Evolutionary conservation across 2,888 invertebrate species (phyloP).

Genomic region (Mamestra brassicae): DNA sequence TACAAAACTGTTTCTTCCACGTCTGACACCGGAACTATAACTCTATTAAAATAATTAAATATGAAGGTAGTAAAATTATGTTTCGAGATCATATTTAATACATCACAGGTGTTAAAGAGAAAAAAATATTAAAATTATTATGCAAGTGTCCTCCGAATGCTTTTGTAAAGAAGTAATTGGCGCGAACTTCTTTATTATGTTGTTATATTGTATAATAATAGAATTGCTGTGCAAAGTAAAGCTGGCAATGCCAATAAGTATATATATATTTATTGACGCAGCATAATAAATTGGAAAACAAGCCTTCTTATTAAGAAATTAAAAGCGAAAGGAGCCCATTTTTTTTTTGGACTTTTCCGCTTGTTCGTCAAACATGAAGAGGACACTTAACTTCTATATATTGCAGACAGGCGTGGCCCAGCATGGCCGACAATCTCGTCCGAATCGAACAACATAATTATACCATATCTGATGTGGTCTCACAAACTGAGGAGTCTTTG

Average conservation of each 20-base stretch:
- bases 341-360: background rate
- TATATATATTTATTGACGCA: slow-evolving; percentile 12
- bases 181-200: slow-evolving; percentile 16
- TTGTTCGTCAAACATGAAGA: slow-evolving; percentile 50
- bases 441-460: slow-evolving; percentile 81
- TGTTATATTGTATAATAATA: slow-evolving; percentile 20
- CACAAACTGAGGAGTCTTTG: slow-evolving; percentile 70
- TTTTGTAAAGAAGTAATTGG: slow-evolving; percentile 40
- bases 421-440: slow-evolving; percentile 59
- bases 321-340: background rate
- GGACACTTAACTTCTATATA: slow-evolving; percentile 66
- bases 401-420: slow-evolving; percentile 57
- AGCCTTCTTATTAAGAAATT: background rate
- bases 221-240: slow-evolving; percentile 20
- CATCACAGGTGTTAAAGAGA: slow-evolving; percentile 92
- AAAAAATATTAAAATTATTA: slow-evolving; percentile 74
- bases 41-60: slow-evolving; percentile 86
- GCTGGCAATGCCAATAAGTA: slow-evolving; percentile 6
- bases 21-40: slow-evolving; percentile 75
- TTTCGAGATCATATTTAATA: slow-evolving; percentile 93
- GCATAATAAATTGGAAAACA: background rate
- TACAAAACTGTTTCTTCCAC: slow-evolving; percentile 72
- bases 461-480: slow-evolving; percentile 79
- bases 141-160: slow-evolving; percentile 67
- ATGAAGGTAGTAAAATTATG: slow-evolving; percentile 90